These are phyloP conservation scores for Stegodyphus dumicola DNA, from an alignment of 1,140 invertebrate species.

Conservation along the genomic window DNA sequence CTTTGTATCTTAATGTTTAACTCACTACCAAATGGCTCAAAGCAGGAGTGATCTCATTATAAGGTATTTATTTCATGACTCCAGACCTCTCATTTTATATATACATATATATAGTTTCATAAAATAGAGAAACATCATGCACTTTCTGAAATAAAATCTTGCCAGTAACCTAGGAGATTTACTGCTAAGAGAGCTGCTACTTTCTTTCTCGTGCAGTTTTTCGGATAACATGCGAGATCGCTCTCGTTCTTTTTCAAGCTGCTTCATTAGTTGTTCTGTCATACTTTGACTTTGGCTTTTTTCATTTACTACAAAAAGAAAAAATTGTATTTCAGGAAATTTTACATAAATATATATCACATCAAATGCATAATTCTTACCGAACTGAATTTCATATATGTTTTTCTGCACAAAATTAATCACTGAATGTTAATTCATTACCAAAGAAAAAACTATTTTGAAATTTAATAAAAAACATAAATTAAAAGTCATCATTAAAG, in stretches of 20 bases:
- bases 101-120: too few species aligned
- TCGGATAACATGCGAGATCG: constrained; percentile 38
- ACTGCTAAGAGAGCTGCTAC: constrained; percentile 28
- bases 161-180: constrained; percentile 55
- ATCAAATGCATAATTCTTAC: too few species aligned
- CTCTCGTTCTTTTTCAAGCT: constrained; percentile 60
- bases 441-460: too few species aligned
- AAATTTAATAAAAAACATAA: too few species aligned
- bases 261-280: constrained; percentile 53
- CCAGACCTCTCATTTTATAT: not conserved
- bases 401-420: too few species aligned
- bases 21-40: too few species aligned
- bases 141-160: not conserved
- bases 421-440: too few species aligned
- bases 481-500: too few species aligned
- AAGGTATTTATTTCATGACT: not conserved
- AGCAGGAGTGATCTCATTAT: too few species aligned
- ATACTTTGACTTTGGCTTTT: constrained; percentile 31
- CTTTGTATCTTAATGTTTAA: too few species aligned
- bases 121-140: not conserved
- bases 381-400: too few species aligned
- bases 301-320: not conserved
- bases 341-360: too few species aligned
- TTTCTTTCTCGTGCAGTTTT: constrained; percentile 60
- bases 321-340: not conserved